A percentile compares a stretch with the other conserved stretches of the same genome.
These are phyloP conservation scores for Holothuria leucospilota DNA, from an alignment of 53 echinoderm and acorn worm genomes.

Conservation along the genomic window DNA sequence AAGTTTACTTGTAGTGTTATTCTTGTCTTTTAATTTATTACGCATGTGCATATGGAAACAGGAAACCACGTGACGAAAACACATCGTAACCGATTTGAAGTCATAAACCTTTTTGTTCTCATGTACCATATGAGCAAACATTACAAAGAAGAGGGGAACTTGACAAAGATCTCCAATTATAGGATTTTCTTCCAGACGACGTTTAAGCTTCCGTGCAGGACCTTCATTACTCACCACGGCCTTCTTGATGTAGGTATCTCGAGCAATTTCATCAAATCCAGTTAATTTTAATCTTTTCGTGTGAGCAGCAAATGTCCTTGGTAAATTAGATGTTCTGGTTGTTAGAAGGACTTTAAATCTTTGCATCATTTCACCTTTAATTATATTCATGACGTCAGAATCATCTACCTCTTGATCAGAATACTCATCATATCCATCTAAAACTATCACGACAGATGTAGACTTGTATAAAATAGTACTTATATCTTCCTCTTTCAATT, in stretches of 20 bases:
- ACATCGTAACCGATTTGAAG: not conserved
- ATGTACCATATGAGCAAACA: conserved; percentile 27
- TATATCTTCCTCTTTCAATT: not conserved
- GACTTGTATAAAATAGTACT: not conserved
- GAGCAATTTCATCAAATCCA: not conserved
- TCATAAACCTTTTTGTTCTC: conserved; percentile 14
- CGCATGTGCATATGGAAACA: conserved; percentile 21
- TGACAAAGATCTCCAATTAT: conserved; percentile 6
- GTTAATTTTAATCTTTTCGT: not conserved
- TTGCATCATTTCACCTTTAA: conserved; percentile 8
- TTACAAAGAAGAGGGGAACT: conserved; percentile 8
- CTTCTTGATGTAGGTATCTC: not conserved
- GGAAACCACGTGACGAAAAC: conserved; percentile 13
- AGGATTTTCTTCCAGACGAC: not conserved
- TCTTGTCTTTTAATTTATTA: not conserved
- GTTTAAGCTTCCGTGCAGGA: not conserved
- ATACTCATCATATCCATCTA: conserved; percentile 29
- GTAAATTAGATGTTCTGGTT: not conserved
- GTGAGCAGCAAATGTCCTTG: not conserved
- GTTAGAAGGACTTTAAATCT: not conserved
- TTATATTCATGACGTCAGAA: conserved; percentile 15
- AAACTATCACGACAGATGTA: not conserved
- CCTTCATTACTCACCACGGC: not conserved
- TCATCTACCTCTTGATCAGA: conserved; percentile 11
- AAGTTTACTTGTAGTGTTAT: not conserved